Base-by-base conservation (phyloP, 1,140 invertebrate species). In the Dysdera silvatica region DNA sequence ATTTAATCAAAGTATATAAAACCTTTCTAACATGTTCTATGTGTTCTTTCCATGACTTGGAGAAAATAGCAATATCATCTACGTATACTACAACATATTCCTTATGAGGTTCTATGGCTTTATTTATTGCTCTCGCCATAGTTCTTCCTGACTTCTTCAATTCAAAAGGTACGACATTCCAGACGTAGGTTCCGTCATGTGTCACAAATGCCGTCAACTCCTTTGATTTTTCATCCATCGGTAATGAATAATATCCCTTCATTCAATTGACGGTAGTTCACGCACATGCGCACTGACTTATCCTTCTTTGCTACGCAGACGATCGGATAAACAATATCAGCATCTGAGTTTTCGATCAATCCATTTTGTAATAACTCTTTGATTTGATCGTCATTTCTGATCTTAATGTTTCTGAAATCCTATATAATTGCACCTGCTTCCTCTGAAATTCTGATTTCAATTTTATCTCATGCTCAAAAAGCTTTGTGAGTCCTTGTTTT, bases 221-320 rank as follows among this genome's bases (percentile, higher is more conserved):
- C 16, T 43, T 45, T 1, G 24, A 40, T 2, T 35, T 18, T 18
- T 40, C 45, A 0, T 59, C 2, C 32, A 59, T 59, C 18, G 16
- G 33, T 32, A 59, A 49, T 40, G 48, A 47, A 49, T 51, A 51
- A 51, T 37, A 51, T 16, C 57, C 57, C 20, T 51, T 48, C 43
- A 33, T 58, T 58, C 16, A 58, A 26, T 0, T n/a, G 18, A 47
- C 56, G n/a, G n/a, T 47, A 48, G 31, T 58, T 45, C 3, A 48
- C 26, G 35, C 43, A 58, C 31, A 58, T 48, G 14, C 56, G 14
- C 20, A 58, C 35, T 24, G 43, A 18, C 2, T n/a, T 20, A 49
- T 58, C 56, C 24, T 58, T 58, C 18, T 58, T 58, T 23, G 43
- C 43, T 23, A 58, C 43, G 26, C 28, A 58, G 7, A 58, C 29